Conservation (phyloP, 2,113 vertebrate species). For the Podilymbus podiceps region DNA sequence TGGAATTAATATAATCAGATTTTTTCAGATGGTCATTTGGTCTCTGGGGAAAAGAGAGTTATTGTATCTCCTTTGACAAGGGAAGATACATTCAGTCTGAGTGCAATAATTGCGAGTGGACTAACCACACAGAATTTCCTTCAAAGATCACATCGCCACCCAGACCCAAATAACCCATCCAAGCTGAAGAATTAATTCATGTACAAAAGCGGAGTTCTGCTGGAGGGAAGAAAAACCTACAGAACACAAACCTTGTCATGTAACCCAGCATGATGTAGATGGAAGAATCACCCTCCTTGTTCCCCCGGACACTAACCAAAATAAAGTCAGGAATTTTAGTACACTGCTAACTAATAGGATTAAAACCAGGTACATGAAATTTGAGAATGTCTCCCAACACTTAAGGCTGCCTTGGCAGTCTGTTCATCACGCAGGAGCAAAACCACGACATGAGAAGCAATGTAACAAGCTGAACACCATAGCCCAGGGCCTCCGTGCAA, state of each 20-base stretch:
- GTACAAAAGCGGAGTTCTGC: neutral
- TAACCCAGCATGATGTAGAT: neutral
- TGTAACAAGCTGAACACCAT: neutral
- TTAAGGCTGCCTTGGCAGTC: neutral
- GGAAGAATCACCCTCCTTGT: neutral
- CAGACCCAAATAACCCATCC: neutral
- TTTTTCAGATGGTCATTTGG: neutral
- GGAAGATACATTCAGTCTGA: neutral
- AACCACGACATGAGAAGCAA: neutral
- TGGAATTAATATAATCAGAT: neutral
- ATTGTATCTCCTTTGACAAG: neutral
- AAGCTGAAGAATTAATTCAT: neutral
- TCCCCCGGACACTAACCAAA: neutral
- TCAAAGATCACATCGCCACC: neutral
- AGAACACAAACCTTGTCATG: neutral
- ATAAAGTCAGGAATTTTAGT: neutral
- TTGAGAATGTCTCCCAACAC: neutral
- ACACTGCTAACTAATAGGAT: neutral
- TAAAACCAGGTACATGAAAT: conserved; percentile 23
- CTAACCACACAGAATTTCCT: neutral
- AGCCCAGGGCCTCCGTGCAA: neutral
- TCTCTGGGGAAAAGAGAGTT: neutral
- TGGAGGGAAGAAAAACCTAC: neutral
- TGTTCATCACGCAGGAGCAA: neutral
- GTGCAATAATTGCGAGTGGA: neutral